phyloP scores from a whole-genome alignment of 2,113 vertebrate genomes.

The Phylloscopus trochiloides region DNA sequence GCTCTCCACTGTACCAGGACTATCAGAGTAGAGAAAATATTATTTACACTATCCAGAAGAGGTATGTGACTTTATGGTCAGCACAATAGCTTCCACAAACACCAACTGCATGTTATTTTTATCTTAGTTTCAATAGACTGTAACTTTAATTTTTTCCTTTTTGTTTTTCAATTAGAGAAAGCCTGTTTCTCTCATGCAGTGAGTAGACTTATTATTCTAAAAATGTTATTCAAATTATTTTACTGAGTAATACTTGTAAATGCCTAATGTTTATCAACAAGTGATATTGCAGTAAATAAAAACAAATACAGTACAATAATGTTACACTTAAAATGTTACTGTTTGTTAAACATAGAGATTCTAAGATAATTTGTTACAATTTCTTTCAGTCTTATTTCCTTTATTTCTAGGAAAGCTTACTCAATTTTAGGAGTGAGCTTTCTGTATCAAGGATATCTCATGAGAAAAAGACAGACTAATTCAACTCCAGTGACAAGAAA shows the following conservation, averaged over 20 bases:
- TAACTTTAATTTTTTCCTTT: background rate
- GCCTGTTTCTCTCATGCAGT: background rate
- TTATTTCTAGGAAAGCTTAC: background rate
- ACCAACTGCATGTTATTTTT: background rate
- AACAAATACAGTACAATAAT: background rate
- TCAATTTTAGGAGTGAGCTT: background rate
- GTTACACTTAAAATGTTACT: background rate
- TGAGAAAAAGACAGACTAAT: background rate
- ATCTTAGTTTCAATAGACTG: background rate
- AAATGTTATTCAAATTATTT: background rate
- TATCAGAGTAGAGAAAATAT: background rate
- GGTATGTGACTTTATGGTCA: background rate
- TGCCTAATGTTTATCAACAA: background rate
- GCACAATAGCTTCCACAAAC: background rate
- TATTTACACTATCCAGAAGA: background rate
- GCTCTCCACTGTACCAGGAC: background rate
- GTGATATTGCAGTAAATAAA: background rate
- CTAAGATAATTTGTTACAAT: background rate
- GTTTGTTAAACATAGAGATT: background rate
- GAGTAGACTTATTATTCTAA: background rate
- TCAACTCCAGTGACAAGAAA: background rate
- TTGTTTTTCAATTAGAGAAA: background rate
- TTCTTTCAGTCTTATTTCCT: background rate
- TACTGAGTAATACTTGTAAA: background rate
- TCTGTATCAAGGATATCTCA: background rate